These are phyloP conservation scores for Ceratina calcarata DNA, from an alignment of 1,140 invertebrate species.

Conservation along the genomic window DNA sequence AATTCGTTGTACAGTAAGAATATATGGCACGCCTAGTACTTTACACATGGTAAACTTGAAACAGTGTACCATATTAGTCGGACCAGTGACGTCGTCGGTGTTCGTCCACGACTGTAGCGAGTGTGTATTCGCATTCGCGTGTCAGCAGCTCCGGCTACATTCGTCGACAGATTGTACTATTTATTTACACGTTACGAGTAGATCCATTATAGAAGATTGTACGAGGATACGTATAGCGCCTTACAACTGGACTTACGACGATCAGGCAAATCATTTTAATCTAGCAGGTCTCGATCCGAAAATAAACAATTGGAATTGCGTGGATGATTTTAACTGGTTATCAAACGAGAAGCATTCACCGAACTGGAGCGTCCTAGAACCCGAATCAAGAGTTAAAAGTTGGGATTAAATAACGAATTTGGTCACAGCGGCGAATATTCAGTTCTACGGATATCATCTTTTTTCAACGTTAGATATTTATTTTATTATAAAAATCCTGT, in stretches of 20 bases:
- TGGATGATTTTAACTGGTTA: conserved; percentile 98
- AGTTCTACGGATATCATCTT: conserved; percentile 43
- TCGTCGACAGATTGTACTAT: conserved; percentile 88
- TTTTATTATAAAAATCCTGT: conserved; percentile 58
- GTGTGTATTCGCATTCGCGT: conserved; percentile 92
- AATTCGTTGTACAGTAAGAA: conserved; percentile 86
- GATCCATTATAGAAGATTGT: conserved; percentile 97
- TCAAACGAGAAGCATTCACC: conserved; percentile 92
- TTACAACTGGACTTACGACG: conserved; percentile 90
- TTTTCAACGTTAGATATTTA: conserved; percentile 39
- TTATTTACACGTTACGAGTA: conserved; percentile 95
- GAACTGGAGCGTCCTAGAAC: conserved; percentile 88
- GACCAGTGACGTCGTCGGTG: conserved; percentile 94
- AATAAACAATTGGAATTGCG: conserved; percentile 91
- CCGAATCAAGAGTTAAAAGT: conserved; percentile 72
- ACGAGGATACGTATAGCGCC: conserved; percentile 89
- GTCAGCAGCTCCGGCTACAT: conserved; percentile 96
- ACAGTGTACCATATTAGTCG: conserved; percentile 88
- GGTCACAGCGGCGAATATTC: conserved; percentile 25
- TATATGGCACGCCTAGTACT: conserved; percentile 93
- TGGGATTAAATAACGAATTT: conserved; percentile 70
- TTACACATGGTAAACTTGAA: conserved; percentile 90
- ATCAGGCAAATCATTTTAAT: conserved; percentile 88
- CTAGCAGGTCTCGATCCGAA: conserved; percentile 87
- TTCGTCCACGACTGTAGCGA: conserved; percentile 92